phyloP scores from a whole-genome alignment of 2,888 invertebrate genomes.

The Melolontha melolontha region DNA sequence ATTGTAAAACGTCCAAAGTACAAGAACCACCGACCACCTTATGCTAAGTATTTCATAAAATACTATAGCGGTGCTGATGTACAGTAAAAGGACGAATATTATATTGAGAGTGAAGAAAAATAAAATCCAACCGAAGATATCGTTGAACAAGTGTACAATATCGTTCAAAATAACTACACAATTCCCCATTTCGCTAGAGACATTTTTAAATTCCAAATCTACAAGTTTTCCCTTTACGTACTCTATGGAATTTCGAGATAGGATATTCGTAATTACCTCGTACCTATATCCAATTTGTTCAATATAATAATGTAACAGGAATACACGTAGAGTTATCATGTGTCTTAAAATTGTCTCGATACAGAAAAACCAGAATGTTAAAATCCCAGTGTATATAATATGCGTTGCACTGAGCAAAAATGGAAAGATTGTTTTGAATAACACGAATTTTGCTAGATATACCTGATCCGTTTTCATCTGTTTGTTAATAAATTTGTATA shows the following conservation, averaged over 20 bases:
- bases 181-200: slow-evolving; percentile 1
- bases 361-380: neutral
- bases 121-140: slow-evolving; percentile 14
- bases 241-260: neutral
- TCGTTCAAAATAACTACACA: slow-evolving; percentile 1
- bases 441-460: neutral
- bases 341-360: slow-evolving; percentile 16
- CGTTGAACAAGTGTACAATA: slow-evolving; percentile 5
- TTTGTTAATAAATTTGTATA: neutral
- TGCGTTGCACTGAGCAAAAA: neutral
- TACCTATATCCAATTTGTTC: slow-evolving; percentile 19
- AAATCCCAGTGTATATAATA: neutral
- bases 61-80: slow-evolving; percentile 12
- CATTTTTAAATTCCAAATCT: neutral
- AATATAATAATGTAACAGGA: slow-evolving; percentile 3
- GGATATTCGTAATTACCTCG: neutral
- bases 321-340: slow-evolving; percentile 4
- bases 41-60: neutral
- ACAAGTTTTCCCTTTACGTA: neutral
- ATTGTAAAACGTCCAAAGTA: slow-evolving; percentile 20
- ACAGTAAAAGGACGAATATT: slow-evolving; percentile 8
- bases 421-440: slow-evolving; percentile 4
- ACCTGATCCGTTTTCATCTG: neutral
- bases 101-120: neutral
- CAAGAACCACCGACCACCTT: slow-evolving; percentile 2